phyloP scores from a whole-genome alignment of 1,140 invertebrate genomes.

The Lycorma delicatula region DNA sequence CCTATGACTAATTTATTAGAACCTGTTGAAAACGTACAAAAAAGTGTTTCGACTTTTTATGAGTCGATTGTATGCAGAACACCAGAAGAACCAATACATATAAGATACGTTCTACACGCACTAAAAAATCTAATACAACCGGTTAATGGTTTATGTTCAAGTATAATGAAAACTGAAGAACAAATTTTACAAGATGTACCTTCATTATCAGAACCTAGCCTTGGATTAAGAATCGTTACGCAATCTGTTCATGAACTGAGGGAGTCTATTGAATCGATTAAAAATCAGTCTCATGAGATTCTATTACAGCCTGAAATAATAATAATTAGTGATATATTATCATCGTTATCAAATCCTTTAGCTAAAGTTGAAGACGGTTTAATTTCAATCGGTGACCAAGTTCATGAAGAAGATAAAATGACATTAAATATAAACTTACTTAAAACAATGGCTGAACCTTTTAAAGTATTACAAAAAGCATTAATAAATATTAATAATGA shows the following conservation, averaged over 20 bases:
- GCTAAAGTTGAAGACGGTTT: slow-evolving; percentile 21
- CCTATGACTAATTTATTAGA: slow-evolving; percentile 10
- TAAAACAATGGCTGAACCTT: slow-evolving; percentile 26
- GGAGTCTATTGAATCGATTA: slow-evolving; percentile 11
- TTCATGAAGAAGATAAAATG: slow-evolving; percentile 23
- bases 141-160: slow-evolving; percentile 22
- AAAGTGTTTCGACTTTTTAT: slow-evolving; percentile 24
- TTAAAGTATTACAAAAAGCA: slow-evolving; percentile 28
- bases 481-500: slow-evolving; percentile 22
- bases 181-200: slow-evolving; percentile 15
- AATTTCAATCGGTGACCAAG: slow-evolving; percentile 19
- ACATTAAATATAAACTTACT: slow-evolving; percentile 21
- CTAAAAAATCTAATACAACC: slow-evolving; percentile 26
- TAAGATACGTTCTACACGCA: slow-evolving; percentile 25
- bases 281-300: neutral
- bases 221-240: slow-evolving; percentile 22
- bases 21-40: slow-evolving; percentile 24
- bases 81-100: slow-evolving; percentile 25
- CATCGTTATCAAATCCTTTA: slow-evolving; percentile 19
- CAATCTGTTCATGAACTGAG: slow-evolving; percentile 23
- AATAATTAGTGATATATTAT: slow-evolving; percentile 10
- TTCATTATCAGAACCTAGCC: slow-evolving; percentile 19
- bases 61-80: slow-evolving; percentile 25
- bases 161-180: slow-evolving; percentile 26
- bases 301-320: neutral